Base-by-base conservation (phyloP, 2,797 vertebrate genomes). In the Loris lydekkerianus region DNA sequence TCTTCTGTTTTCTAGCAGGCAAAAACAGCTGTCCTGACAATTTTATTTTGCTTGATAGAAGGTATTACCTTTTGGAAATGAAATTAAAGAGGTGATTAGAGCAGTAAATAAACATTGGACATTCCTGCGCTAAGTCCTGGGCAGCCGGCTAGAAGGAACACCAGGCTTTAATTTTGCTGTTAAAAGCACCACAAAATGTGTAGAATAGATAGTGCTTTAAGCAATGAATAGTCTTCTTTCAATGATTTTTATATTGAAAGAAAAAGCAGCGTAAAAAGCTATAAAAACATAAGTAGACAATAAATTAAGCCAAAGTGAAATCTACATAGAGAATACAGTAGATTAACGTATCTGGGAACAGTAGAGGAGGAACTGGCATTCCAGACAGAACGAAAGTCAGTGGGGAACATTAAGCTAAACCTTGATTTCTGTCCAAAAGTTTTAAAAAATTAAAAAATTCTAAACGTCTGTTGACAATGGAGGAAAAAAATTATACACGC, bases 241-340 rank as follows among this genome's bases (percentile, higher is more conserved):
- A 65, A 37, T 77, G 63, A 87, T 92, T 95, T 87, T 77, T 83
- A 95, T 27, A 65, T 5, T 77, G 56, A 77, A 7, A 78, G 75
- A 82, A 89, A 82, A 27, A 63, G 43, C 3, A 89, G 31, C 31
- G 29, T 60, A 91, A 63, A 80, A 82, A 76, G 11, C 83, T 40
- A 49, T 63, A 63, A 56, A 83, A 92, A 40, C 67, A 4, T 15
- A 76, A 80, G 14, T 1, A 88, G 61, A 78, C 1, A 70, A 25
- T 77, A 90, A 90, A 56, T 56, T 43, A 65, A 86, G 23, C 9
- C 49, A 37, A 86, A 21, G 76, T 46, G 46, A 83, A 34, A 80
- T 21, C 23, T 37, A 21, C 17, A 53, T 1, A 15, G 10, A 46
- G 10, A 46, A 29, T 1, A 40, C 4, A 8, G 56, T 20, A 90